Conservation (phyloP, 2,888 invertebrate species). For the Chymomyza amoena region DNA sequence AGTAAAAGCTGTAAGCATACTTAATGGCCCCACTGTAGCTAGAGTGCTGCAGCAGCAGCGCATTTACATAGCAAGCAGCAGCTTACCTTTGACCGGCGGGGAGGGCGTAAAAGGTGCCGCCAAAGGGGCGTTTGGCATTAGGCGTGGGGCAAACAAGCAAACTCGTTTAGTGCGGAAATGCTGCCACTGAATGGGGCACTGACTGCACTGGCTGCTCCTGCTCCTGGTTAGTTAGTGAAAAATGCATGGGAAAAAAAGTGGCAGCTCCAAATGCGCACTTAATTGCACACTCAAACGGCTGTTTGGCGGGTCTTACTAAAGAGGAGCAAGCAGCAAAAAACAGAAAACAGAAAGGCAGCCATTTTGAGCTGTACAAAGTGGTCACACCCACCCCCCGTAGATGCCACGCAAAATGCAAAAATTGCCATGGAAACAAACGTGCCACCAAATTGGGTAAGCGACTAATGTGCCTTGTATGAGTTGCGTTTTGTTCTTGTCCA, state of each 20-base stretch:
- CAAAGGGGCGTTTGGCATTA: neutral
- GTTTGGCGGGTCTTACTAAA: neutral
- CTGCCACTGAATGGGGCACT: conserved; percentile 23
- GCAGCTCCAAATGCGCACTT: conserved; percentile 60
- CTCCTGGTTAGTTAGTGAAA: conserved; percentile 23
- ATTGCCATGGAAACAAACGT: neutral
- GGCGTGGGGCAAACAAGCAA: conserved; percentile 47
- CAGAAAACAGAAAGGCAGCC: neutral
- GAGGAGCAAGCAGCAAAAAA: conserved; percentile 8
- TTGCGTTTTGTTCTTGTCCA: neutral
- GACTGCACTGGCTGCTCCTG: conserved; percentile 12
- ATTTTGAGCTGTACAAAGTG: neutral
- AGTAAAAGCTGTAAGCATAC: too few relatives aligned
- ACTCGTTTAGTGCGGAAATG: conserved; percentile 67
- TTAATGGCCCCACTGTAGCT: neutral
- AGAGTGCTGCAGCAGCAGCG: neutral
- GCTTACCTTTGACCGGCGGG: conserved; percentile 16
- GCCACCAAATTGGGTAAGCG: neutral
- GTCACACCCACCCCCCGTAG: too few relatives aligned
- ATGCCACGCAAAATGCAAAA: neutral
- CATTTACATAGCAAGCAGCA: conserved; percentile 1
- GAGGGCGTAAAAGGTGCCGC: neutral
- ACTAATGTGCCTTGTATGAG: neutral
- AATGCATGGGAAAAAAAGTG: conserved; percentile 21
- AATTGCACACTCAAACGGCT: conserved; percentile 62